Evolutionary conservation across 2,797 vertebrate genomes (phyloP).

Genomic region (Pygocentrus nattereri): DNA sequence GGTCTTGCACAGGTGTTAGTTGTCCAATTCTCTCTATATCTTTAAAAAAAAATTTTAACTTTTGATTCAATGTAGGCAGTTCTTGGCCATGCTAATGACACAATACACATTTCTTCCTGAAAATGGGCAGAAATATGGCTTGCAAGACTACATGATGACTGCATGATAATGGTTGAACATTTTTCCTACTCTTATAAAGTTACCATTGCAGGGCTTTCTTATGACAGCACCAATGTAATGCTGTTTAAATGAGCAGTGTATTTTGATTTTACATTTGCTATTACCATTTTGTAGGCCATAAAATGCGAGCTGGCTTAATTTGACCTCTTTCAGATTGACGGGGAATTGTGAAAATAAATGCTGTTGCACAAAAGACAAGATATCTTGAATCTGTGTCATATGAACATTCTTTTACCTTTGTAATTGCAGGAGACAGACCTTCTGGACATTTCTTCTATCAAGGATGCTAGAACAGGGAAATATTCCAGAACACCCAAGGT

Average conservation of each 20-base stretch:
- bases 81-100: too few species aligned
- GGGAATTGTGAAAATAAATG: neutral
- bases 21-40: too few species aligned
- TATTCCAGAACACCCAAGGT: constrained; percentile 82
- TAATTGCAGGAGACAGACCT: constrained; percentile 82
- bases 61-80: too few species aligned
- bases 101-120: too few species aligned
- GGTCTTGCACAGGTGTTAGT: too few species aligned
- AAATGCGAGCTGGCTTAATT: neutral
- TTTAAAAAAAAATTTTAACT: too few species aligned
- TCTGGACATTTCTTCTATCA: constrained; percentile 81
- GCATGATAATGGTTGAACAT: too few species aligned
- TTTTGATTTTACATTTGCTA: neutral
- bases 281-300: neutral
- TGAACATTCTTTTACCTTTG: constrained; percentile 25
- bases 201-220: too few species aligned
- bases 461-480: constrained; percentile 82
- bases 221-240: neutral
- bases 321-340: neutral
- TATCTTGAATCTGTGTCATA: neutral
- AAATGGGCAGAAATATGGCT: too few species aligned
- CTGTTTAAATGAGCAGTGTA: neutral
- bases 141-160: too few species aligned
- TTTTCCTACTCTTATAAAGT: too few species aligned
- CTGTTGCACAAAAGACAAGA: neutral